phyloP scores from a whole-genome alignment of 1,140 invertebrate species.

The Drosophila sp. region DNA sequence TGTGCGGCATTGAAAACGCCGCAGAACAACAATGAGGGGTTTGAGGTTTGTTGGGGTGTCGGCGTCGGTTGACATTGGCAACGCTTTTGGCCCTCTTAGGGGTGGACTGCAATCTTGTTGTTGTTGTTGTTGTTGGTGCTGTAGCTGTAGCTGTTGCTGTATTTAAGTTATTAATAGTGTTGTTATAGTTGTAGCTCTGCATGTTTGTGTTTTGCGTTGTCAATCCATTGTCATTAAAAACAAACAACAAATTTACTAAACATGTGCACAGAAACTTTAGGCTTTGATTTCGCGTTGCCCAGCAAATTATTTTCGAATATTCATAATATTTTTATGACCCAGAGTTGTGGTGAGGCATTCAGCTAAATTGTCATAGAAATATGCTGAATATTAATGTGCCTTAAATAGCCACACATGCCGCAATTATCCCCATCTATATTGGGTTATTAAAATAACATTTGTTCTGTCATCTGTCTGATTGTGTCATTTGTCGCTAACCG shows the following conservation, averaged over 20 bases:
- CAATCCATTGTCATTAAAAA: slow-evolving; percentile 79
- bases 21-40: slow-evolving; percentile 35
- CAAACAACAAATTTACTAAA: slow-evolving; percentile 59
- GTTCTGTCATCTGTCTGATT: slow-evolving; percentile 6
- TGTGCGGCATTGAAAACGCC: slow-evolving; percentile 73
- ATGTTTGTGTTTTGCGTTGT: slow-evolving; percentile 61
- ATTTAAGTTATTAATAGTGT: slow-evolving; percentile 75
- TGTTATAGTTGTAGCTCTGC: slow-evolving; percentile 53
- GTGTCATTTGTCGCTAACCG: not conserved
- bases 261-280: slow-evolving; percentile 50
- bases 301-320: slow-evolving; percentile 45
- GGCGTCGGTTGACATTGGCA: slow-evolving; percentile 78
- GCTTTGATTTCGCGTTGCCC: slow-evolving; percentile 44
- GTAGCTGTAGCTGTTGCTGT: slow-evolving; percentile 40
- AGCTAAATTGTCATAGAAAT: slow-evolving; percentile 43
- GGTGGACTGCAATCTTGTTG: not conserved
- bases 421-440: slow-evolving; percentile 6
- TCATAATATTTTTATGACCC: slow-evolving; percentile 42
- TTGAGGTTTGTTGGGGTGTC: slow-evolving; percentile 74
- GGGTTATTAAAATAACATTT: slow-evolving; percentile 26
- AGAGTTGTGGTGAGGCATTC: slow-evolving; percentile 8
- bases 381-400: slow-evolving; percentile 5
- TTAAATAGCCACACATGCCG: slow-evolving; percentile 32
- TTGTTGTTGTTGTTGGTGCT: slow-evolving; percentile 9
- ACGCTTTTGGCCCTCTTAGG: slow-evolving; percentile 38